Evolutionary conservation across 2,797 vertebrate genomes (phyloP).

Genomic region (Chaetodon trifasciatus): DNA sequence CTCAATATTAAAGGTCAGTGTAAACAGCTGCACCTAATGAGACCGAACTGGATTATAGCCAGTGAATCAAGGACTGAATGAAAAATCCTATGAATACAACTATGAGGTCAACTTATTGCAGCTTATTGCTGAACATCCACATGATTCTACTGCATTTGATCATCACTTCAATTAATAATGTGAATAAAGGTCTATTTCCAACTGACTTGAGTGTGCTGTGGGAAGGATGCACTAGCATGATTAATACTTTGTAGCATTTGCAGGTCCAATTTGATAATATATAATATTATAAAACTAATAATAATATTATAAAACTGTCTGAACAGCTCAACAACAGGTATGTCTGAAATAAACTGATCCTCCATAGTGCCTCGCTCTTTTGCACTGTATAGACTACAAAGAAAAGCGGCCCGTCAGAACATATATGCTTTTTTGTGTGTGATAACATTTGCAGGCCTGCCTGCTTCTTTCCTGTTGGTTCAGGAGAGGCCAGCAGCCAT

Average conservation of each 20-base stretch:
- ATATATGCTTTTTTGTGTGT: conserved; percentile 2
- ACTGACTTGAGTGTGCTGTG: not conserved
- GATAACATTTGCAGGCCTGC: conserved; percentile 2
- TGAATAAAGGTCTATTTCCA: not conserved
- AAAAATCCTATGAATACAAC: too few species aligned
- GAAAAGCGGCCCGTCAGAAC: not conserved
- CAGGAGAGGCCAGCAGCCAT: conserved; percentile 42
- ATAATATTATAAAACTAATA: too few species aligned
- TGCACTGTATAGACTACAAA: not conserved
- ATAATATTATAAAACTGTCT: not conserved
- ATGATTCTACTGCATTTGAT: not conserved
- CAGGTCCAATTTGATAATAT: not conserved
- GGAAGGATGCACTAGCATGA: not conserved
- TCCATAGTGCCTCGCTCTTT: not conserved
- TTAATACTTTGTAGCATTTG: not conserved
- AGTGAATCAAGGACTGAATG: not conserved
- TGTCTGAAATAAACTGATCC: not conserved
- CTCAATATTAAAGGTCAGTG: conserved; percentile 1
- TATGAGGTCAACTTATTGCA: too few species aligned
- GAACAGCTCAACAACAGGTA: not conserved
- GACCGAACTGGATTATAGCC: not conserved
- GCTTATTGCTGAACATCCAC: too few species aligned
- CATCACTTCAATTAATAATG: not conserved
- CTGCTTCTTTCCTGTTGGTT: conserved; percentile 4
- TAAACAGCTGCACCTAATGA: not conserved